A percentile compares a stretch with the other conserved stretches of the same genome.
Conservation (phyloP, 2,888 invertebrate genomes). For the Cactoblastis cactorum region DNA sequence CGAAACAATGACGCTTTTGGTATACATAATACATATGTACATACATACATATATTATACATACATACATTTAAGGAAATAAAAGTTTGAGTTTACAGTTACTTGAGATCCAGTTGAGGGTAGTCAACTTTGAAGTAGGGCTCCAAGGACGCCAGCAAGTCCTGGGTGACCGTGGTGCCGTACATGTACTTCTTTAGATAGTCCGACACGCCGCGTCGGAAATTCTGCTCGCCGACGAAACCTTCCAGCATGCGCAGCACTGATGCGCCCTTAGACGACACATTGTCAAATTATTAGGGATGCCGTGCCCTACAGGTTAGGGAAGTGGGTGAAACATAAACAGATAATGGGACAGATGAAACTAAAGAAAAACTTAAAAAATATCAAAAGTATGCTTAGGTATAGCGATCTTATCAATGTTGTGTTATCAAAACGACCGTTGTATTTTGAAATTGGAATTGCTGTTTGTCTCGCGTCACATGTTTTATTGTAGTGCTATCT, state of each 20-base stretch:
- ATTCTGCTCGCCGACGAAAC: conserved; percentile 84
- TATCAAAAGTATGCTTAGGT: no score
- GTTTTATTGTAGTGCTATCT: no score
- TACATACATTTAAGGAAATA: no score
- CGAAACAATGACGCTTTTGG: no score
- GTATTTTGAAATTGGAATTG: no score
- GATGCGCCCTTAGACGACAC: conserved; percentile 84
- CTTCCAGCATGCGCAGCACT: conserved; percentile 92
- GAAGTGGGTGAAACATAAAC: no score
- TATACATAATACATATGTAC: neutral
- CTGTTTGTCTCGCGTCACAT: no score
- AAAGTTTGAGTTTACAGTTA: conserved; percentile 37
- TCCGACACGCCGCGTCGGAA: conserved; percentile 86
- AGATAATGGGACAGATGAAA: neutral
- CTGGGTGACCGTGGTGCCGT: conserved; percentile 87
- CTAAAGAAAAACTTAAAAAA: no score
- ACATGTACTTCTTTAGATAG: conserved; percentile 85
- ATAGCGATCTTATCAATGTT: no score
- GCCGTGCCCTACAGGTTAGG: no score
- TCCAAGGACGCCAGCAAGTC: conserved; percentile 86
- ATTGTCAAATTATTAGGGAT: neutral
- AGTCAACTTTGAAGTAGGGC: conserved; percentile 64
- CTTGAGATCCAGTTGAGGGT: conserved; percentile 73
- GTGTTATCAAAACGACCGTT: no score
- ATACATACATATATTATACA: neutral